Evolutionary conservation across 2,888 invertebrate genomes (phyloP), one percentile per base, ranked within the genome.

Genomic region (Lutraria lutraria): DNA sequence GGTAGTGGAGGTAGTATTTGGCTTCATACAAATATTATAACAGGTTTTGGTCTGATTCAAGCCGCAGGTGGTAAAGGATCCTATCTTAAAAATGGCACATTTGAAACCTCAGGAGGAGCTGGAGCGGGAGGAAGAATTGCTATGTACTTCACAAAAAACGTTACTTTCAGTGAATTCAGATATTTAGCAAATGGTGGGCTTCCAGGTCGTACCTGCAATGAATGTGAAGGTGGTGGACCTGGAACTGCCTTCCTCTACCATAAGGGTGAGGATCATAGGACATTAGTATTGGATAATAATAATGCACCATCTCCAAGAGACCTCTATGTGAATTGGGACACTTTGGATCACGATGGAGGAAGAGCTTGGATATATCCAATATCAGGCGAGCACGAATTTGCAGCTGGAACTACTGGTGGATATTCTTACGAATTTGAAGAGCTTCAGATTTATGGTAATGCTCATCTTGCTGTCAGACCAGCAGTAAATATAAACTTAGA

Each of bases 1-100:
- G 95, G 95, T 0, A 95, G 95, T 86, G 95, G 94, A 13, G 95
- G 95, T 0, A 94, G 94, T 83, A 92, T 95, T 15, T 94, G 94
- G 94, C 91, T 95, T 12, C 93, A 94, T 86, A 89, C 89, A 68
- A 31, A 93, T 85, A 90, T 88, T 6, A 93, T 95, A 29, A 93
- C 94, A 34, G 94, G 93, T 10, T 94, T 92, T 87, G 94, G 94
- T 52, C 87, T 80, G 54, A 89, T 94, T 25, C 89, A 93, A 16
- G 88, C 93, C 15, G 86, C 52, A 53, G 94, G 94, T 52, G 94
- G 94, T 15, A 86, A 90, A 31, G 94, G 94, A 0, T 93, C 94
- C 15, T 87, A 80, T 34, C 52, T 13, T 43, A 63, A 72, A 21
- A 60, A 12, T 60, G 52, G 3, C 21, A 82, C 43, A 43, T 82